Percentiles rank a stretch among this genome's conserved stretches.
Evolutionary conservation across 2,888 invertebrate species (phyloP).

Genomic region (Epistrophe grossulariae): DNA sequence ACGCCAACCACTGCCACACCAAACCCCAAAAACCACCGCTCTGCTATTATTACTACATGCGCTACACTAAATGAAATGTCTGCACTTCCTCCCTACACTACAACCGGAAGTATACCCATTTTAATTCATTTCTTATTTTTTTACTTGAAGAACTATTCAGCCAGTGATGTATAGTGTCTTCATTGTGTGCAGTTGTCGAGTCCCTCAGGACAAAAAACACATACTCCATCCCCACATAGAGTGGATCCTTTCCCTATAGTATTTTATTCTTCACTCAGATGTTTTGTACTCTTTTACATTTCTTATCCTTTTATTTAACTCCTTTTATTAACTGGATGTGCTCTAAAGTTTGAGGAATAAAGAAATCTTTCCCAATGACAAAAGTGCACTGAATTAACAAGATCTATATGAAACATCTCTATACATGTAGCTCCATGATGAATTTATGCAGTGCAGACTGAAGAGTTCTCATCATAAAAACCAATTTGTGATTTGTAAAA

Average conservation of each 20-base stretch:
- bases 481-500: constrained; percentile 1
- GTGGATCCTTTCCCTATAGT: constrained; percentile 12
- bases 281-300: background rate
- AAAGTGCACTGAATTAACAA: constrained; percentile 28
- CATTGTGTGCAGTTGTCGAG: constrained; percentile 5
- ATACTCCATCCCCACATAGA: constrained; percentile 6
- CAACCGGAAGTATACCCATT: constrained; percentile 70
- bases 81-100: constrained; percentile 45
- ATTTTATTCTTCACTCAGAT: constrained; percentile 37
- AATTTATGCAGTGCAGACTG: background rate
- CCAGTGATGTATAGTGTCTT: constrained; percentile 7
- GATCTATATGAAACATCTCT: background rate
- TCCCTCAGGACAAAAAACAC: constrained; percentile 15
- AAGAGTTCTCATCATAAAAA: background rate
- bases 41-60: constrained; percentile 38
- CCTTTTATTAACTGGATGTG: constrained; percentile 26
- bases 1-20: constrained; percentile 38
- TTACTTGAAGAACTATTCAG: constrained; percentile 49
- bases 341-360: constrained; percentile 7
- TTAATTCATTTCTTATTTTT: constrained; percentile 53
- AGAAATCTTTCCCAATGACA: background rate
- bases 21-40: constrained; percentile 6
- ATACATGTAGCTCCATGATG: background rate
- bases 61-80: constrained; percentile 67
- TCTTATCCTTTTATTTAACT: background rate